Conservation (phyloP, 1,140 invertebrate species). For the Caenorhabditis tropicalis region DNA sequence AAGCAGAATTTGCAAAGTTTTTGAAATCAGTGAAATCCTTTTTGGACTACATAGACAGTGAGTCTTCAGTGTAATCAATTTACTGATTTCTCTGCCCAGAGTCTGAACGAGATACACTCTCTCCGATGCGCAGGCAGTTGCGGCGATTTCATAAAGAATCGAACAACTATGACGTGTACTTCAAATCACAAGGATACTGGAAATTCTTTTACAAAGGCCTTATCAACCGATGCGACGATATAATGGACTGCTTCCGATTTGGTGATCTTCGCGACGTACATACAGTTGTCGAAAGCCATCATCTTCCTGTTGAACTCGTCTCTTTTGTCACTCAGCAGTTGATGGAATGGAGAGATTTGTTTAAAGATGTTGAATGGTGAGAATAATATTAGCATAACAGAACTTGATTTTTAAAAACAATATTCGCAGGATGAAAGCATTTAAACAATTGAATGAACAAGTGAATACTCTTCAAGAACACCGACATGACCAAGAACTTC, state of each 20-base stretch:
- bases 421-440: background rate
- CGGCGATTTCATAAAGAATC: constrained; percentile 23
- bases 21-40: background rate
- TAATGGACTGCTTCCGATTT: constrained; percentile 23
- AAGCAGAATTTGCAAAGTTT: background rate
- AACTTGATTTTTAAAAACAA: background rate
- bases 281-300: background rate
- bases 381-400: too few species aligned
- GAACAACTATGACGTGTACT: background rate
- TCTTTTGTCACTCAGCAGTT: constrained; percentile 29
- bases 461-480: background rate
- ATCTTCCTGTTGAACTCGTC: background rate
- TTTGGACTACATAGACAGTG: background rate
- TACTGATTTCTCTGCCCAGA: background rate
- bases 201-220: constrained; percentile 11
- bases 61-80: background rate
- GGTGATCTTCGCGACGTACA: background rate
- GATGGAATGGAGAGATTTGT: constrained; percentile 15
- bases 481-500: background rate
- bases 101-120: background rate
- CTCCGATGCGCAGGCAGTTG: background rate
- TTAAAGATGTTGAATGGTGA: constrained; percentile 16
- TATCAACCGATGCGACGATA: background rate
- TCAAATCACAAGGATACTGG: constrained; percentile 25
- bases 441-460: background rate